A percentile compares a stretch with the other conserved stretches of the same genome.
Evolutionary conservation across 2,113 vertebrate species (phyloP).

Genomic region (Cephalophus harveyi): DNA sequence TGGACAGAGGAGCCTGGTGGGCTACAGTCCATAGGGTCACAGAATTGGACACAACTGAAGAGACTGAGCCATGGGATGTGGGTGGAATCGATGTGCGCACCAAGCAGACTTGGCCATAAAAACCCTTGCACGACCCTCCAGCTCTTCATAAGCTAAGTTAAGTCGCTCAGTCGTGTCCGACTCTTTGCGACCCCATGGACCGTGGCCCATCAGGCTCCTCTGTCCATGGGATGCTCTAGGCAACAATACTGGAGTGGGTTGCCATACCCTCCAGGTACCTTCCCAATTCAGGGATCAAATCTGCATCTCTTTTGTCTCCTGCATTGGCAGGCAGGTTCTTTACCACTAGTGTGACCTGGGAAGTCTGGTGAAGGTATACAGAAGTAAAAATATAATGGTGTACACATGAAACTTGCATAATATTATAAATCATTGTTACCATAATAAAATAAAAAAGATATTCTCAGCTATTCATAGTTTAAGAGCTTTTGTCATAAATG

Average conservation of each 20-base stretch:
- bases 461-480: not conserved
- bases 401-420: not conserved
- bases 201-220: not conserved
- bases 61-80: not conserved
- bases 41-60: not conserved
- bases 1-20: not conserved
- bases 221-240: not conserved
- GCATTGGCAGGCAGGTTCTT: not conserved
- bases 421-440: not conserved
- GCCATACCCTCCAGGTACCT: not conserved
- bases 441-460: not conserved
- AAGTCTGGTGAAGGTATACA: not conserved
- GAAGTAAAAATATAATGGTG: not conserved
- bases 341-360: not conserved
- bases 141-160: not conserved
- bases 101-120: not conserved
- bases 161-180: not conserved
- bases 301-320: not conserved
- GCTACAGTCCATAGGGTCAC: not conserved
- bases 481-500: not conserved
- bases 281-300: not conserved
- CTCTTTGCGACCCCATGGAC: not conserved
- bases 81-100: not conserved
- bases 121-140: not conserved
- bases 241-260: not conserved